Evolutionary conservation across 2,888 invertebrate species (phyloP).

Genomic region (Coelinius sp.): DNA sequence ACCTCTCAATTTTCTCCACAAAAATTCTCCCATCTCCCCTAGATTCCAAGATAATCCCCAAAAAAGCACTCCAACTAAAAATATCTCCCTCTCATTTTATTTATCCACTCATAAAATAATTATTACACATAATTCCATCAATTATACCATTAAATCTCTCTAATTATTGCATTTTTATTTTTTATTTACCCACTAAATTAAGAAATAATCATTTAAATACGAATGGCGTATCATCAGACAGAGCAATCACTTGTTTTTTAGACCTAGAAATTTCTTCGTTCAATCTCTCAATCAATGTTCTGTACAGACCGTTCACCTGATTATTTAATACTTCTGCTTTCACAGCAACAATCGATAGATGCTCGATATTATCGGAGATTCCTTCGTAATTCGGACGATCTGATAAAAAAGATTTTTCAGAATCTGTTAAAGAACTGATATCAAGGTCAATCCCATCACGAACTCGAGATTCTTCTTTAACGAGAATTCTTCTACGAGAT

Average conservation of each 20-base stretch:
- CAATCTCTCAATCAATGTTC: slow-evolving; percentile 46
- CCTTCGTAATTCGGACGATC: slow-evolving; percentile 53
- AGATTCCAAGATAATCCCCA: no score
- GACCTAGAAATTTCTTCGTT: slow-evolving; percentile 40
- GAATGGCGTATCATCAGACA: neutral
- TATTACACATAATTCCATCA: no score
- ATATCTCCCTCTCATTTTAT: no score
- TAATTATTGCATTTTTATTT: neutral
- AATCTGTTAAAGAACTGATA: slow-evolving; percentile 49
- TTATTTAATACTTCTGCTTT: slow-evolving; percentile 43
- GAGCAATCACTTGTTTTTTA: neutral
- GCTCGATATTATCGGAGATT: slow-evolving; percentile 49
- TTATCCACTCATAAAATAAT: no score
- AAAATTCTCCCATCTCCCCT: no score
- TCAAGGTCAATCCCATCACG: slow-evolving; percentile 48
- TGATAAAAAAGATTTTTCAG: slow-evolving; percentile 52
- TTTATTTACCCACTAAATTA: neutral
- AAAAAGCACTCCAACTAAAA: no score
- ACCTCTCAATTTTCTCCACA: no score
- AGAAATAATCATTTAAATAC: neutral
- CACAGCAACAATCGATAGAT: slow-evolving; percentile 41
- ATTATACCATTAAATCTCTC: no score
- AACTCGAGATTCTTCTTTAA: slow-evolving; percentile 37
- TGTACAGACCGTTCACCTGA: slow-evolving; percentile 44
- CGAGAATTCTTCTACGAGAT: slow-evolving; percentile 40